Evolutionary conservation across 2,113 vertebrate genomes (phyloP).

Genomic region (Syngnathus scovelli): DNA sequence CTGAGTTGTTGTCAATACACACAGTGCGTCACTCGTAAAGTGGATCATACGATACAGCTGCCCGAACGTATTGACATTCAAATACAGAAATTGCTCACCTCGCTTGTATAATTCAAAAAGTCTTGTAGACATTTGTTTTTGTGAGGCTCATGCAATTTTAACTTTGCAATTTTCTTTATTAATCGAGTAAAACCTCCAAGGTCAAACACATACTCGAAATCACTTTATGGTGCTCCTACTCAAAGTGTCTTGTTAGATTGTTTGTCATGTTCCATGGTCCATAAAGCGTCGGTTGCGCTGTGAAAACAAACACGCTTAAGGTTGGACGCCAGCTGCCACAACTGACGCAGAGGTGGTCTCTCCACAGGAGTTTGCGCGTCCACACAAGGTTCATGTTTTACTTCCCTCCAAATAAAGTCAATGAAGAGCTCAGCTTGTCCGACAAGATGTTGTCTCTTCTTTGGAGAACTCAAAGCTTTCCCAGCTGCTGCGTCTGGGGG

Average conservation of each 20-base stretch:
- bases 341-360: constrained; percentile 53
- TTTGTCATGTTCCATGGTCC: constrained; percentile 4
- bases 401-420: background rate
- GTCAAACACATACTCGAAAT: background rate
- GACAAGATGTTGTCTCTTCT: background rate
- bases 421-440: background rate
- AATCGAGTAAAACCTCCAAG: background rate
- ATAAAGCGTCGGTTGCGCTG: constrained; percentile 27
- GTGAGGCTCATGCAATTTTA: background rate
- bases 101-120: background rate
- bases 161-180: background rate
- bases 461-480: constrained; percentile 21
- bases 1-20: constrained; percentile 17
- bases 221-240: background rate
- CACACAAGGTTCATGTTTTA: constrained; percentile 30
- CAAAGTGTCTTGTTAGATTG: background rate
- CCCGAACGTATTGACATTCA: constrained; percentile 18
- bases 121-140: background rate
- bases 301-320: constrained; percentile 21
- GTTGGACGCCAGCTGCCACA: constrained; percentile 48
- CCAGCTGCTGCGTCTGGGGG: constrained; percentile 19
- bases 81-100: constrained; percentile 1
- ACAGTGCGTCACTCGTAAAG: constrained; percentile 22
- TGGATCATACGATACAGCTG: constrained; percentile 17
- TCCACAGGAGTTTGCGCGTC: constrained; percentile 23